Percentiles rank a stretch among this genome's conserved stretches.
phyloP scores from a whole-genome alignment of 2,888 invertebrate genomes.

The Lordiphosa andalusiaca region DNA sequence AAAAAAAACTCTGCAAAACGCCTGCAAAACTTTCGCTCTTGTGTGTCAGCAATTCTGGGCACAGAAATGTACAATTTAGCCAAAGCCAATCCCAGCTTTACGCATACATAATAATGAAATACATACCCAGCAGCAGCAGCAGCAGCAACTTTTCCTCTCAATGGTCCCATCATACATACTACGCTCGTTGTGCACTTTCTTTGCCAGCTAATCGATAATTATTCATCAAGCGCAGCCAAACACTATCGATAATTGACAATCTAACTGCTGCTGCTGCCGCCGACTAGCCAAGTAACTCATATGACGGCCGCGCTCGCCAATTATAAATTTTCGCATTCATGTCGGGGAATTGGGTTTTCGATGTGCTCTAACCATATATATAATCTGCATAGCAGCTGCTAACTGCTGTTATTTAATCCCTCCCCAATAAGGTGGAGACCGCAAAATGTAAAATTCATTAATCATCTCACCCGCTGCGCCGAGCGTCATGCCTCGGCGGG shows the following conservation, averaged over 20 bases:
- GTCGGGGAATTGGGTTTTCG: conserved; percentile 13
- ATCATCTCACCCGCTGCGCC: conserved; percentile 10
- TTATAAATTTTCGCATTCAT: conserved; percentile 34
- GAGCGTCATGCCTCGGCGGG: not conserved
- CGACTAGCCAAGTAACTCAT: conserved; percentile 3
- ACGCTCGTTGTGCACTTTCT: conserved; percentile 30
- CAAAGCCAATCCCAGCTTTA: conserved; percentile 25
- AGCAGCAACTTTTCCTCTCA: conserved; percentile 30
- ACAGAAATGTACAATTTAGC: conserved; percentile 28
- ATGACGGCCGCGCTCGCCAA: conserved; percentile 21
- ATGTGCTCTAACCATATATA: conserved; percentile 4
- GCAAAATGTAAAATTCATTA: conserved; percentile 8
- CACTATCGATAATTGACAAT: conserved; percentile 75
- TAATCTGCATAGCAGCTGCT: not conserved
- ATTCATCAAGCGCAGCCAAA: conserved; percentile 60
- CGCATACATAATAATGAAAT: conserved; percentile 39
- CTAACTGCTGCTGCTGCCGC: conserved; percentile 38
- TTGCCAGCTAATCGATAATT: conserved; percentile 70
- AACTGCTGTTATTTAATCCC: conserved; percentile 8
- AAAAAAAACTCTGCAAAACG: conserved; percentile 3
- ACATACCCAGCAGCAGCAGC: conserved; percentile 14
- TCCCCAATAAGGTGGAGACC: not conserved
- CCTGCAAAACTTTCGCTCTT: conserved; percentile 46
- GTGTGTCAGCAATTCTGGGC: conserved; percentile 52
- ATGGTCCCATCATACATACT: conserved; percentile 4